Evolutionary conservation across 1,140 invertebrate species (phyloP).

Genomic region (Sarcophaga peregrina): DNA sequence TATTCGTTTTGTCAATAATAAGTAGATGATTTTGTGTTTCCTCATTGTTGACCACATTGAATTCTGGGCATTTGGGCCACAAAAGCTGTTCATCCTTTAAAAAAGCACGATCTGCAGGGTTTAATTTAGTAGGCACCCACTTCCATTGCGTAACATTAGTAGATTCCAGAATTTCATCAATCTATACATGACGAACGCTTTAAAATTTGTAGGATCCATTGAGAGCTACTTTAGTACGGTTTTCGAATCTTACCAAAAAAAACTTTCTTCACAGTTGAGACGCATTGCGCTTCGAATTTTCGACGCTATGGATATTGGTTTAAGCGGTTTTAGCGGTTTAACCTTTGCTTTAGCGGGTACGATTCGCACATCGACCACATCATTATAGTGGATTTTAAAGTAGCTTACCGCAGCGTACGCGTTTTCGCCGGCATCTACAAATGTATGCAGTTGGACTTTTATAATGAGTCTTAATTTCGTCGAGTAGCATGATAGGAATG

Average conservation of each 20-base stretch:
- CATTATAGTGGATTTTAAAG: neutral
- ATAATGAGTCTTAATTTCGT: neutral
- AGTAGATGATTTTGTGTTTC: neutral
- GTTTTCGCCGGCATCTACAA: conserved; percentile 18
- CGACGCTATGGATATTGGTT: neutral
- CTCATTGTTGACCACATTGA: neutral
- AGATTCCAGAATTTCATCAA: conserved; percentile 52
- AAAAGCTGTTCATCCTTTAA: neutral
- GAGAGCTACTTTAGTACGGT: too few relatives aligned
- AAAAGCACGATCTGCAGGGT: conserved; percentile 37
- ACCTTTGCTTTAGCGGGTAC: neutral
- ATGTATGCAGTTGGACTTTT: conserved; percentile 27
- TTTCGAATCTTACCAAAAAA: conserved; percentile 24
- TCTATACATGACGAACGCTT: conserved; percentile 46
- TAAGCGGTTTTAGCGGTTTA: neutral
- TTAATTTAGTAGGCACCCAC: conserved; percentile 43
- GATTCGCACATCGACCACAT: neutral
- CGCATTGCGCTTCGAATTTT: neutral
- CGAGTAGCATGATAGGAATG: conserved; percentile 4
- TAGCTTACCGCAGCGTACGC: conserved; percentile 23
- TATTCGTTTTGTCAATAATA: neutral
- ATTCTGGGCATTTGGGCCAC: conserved; percentile 5
- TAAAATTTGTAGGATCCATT: neutral
- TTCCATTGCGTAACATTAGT: conserved; percentile 44
- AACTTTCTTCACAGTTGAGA: neutral